Evolutionary conservation across 37 sponge, comb jelly and placozoan species (phyloP).

Genomic region (Aplysina aerophoba): DNA sequence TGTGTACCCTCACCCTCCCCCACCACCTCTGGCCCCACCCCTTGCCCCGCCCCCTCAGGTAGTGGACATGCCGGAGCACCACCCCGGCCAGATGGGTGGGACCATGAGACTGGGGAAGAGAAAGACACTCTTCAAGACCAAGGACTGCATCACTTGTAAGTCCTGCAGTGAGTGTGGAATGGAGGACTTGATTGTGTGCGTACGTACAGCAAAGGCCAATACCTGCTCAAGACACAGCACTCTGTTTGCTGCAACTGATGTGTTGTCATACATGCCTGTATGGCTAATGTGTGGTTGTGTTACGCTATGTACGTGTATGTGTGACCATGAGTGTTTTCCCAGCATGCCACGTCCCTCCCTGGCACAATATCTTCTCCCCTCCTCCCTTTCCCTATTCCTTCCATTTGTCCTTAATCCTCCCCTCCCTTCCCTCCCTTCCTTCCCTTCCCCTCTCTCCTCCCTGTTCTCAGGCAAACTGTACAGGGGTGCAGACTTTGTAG

Average conservation of each 20-base stretch:
- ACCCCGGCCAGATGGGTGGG: conserved; percentile 90
- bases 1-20: too few relatives aligned
- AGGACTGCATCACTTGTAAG: conserved; percentile 71
- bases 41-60: conserved; percentile 23
- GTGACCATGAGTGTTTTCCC: not conserved
- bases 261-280: too few relatives aligned
- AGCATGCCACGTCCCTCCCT: too few relatives aligned
- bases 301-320: not conserved
- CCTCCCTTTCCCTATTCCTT: too few relatives aligned
- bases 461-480: conserved; percentile 73
- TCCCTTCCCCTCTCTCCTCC: too few relatives aligned
- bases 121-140: conserved; percentile 72
- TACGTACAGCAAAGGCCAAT: not conserved
- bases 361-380: too few relatives aligned
- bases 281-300: not conserved
- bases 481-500: conserved; percentile 53
- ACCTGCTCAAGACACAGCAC: not conserved
- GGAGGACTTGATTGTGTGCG: not conserved
- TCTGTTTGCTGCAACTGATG: not conserved
- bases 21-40: too few relatives aligned
- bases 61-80: conserved; percentile 98
- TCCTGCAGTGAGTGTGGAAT: not conserved
- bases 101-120: conserved; percentile 96
- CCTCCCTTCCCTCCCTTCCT: too few relatives aligned
- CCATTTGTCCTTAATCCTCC: too few relatives aligned